Percentiles rank a stretch among this genome's conserved stretches.
Conservation (phyloP, 2,797 vertebrate species). For the Etheostoma nigrum region DNA sequence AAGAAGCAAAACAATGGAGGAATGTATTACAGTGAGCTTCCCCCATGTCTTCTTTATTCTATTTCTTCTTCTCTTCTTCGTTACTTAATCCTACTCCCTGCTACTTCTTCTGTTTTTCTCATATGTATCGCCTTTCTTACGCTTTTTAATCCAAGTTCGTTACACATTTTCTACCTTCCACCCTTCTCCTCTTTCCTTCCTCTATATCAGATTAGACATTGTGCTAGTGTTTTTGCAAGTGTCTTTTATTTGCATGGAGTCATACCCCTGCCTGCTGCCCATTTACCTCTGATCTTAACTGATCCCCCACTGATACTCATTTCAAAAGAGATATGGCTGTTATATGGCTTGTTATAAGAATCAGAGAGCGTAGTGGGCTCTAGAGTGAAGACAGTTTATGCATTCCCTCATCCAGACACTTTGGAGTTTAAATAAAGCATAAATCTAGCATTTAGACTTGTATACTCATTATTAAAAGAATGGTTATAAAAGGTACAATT, state of each 20-base stretch:
- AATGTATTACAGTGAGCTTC: background rate
- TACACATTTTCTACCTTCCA: background rate
- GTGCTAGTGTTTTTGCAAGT: slow-evolving; percentile 64
- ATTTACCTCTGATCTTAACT: slow-evolving; percentile 67
- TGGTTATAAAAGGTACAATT: background rate
- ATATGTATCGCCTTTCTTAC: background rate
- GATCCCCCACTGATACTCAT: slow-evolving; percentile 66
- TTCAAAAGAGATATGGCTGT: slow-evolving; percentile 51
- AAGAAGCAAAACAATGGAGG: slow-evolving; percentile 16
- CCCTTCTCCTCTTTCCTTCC: slow-evolving; percentile 17
- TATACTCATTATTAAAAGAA: background rate
- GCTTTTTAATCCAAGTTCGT: background rate
- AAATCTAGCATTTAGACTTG: slow-evolving; percentile 17
- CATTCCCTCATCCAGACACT: slow-evolving; percentile 32
- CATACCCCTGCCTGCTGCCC: slow-evolving; percentile 33
- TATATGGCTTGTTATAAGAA: slow-evolving; percentile 45
- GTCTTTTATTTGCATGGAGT: slow-evolving; percentile 66
- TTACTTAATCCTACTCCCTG: background rate
- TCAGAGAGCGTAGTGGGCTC: slow-evolving; percentile 11
- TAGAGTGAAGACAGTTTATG: slow-evolving; percentile 27
- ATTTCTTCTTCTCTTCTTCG: background rate
- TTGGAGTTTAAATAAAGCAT: slow-evolving; percentile 41
- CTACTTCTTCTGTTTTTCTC: background rate
- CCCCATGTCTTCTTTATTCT: slow-evolving; percentile 14
- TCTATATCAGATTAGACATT: slow-evolving; percentile 51